These are phyloP conservation scores for Drosophila nebulosa DNA, from an alignment of 1,140 invertebrate species.

Conservation along the genomic window DNA sequence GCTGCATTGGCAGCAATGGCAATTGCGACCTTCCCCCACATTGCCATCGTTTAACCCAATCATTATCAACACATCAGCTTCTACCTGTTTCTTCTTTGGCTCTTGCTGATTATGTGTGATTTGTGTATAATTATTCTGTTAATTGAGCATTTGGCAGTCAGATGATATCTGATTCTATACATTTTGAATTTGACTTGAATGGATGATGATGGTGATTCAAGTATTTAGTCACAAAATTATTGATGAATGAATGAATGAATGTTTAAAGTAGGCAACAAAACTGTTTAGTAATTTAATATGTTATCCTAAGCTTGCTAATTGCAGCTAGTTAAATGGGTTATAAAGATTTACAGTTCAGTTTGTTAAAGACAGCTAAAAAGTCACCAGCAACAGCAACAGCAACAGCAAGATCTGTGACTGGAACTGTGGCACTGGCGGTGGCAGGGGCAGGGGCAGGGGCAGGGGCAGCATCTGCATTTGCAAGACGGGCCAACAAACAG, in stretches of 20 bases:
- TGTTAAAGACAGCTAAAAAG: not conserved
- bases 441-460: too few relatives aligned
- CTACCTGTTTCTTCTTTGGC: not conserved
- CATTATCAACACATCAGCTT: not conserved
- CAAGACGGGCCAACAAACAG: slow-evolving; percentile 27
- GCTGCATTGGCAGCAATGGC: not conserved
- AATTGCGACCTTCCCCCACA: not conserved
- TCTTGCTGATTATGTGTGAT: too few relatives aligned
- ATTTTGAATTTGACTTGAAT: not conserved
- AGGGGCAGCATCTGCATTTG: not conserved
- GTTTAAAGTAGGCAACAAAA: not conserved
- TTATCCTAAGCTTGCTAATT: not conserved
- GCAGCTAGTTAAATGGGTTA: not conserved
- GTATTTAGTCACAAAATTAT: not conserved
- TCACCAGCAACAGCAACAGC: not conserved
- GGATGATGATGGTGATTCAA: not conserved
- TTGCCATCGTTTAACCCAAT: not conserved
- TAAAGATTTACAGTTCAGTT: not conserved
- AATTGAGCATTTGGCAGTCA: not conserved
- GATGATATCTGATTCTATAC: not conserved
- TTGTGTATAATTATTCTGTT: not conserved
- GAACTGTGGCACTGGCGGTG: too few relatives aligned
- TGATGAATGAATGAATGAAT: too few relatives aligned
- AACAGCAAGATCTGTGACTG: not conserved
- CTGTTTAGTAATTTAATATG: not conserved